Evolutionary conservation across 2,113 vertebrate species (phyloP).

Genomic region (Gambusia affinis): DNA sequence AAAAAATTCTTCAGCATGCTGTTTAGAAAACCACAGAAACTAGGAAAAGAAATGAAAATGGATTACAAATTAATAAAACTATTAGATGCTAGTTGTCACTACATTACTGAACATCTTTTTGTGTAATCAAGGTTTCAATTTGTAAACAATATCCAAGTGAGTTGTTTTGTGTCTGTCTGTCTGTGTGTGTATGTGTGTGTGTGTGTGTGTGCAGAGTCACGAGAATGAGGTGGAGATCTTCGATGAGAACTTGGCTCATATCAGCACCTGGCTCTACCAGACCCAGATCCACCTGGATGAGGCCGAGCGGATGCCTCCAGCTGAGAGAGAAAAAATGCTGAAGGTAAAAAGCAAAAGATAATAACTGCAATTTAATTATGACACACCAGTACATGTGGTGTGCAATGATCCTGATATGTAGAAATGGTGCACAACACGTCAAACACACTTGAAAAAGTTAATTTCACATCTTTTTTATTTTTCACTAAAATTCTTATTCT

Average conservation of each 20-base stretch:
- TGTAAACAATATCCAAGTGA: not conserved
- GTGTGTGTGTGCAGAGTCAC: slow-evolving; percentile 84
- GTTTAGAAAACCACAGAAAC: too few relatives aligned
- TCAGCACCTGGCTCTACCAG: slow-evolving; percentile 98
- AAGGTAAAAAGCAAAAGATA: slow-evolving; percentile 78
- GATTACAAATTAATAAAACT: too few relatives aligned
- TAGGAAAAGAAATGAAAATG: too few relatives aligned
- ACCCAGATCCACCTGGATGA: slow-evolving; percentile 95
- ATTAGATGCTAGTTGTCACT: not conserved
- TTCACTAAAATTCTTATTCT: not conserved
- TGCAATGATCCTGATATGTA: not conserved
- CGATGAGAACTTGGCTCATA: slow-evolving; percentile 96
- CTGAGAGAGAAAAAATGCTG: slow-evolving; percentile 87
- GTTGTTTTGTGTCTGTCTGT: not conserved
- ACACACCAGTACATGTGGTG: not conserved
- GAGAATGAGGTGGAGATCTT: slow-evolving; percentile 95
- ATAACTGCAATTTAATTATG: not conserved
- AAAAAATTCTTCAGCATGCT: too few relatives aligned
- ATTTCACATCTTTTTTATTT: not conserved
- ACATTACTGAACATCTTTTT: not conserved
- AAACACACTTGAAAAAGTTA: not conserved
- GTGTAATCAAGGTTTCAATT: not conserved
- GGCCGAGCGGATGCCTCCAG: slow-evolving; percentile 86
- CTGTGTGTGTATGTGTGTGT: slow-evolving; percentile 22
- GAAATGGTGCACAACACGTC: not conserved